These are phyloP conservation scores for Cephalopachus bancanus DNA, from an alignment of 2,797 vertebrate species.

Conservation along the genomic window DNA sequence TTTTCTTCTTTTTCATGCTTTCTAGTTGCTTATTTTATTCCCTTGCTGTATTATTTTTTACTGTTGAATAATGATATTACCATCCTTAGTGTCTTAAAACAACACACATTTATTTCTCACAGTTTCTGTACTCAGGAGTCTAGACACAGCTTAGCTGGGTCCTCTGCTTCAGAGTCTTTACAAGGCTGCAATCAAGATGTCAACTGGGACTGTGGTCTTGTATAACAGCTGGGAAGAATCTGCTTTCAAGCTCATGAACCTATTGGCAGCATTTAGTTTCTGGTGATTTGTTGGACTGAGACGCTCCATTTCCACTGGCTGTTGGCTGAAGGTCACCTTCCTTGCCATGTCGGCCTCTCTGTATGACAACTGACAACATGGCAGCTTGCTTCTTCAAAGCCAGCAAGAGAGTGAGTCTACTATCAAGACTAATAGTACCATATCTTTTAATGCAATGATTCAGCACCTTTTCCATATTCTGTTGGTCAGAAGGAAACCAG, in stretches of 20 bases:
- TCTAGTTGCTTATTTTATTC: background rate
- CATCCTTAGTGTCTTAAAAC: background rate
- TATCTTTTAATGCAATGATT: fast-evolving
- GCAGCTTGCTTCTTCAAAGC: background rate
- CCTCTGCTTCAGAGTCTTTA: background rate
- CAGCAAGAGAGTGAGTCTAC: background rate
- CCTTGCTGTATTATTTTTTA: background rate
- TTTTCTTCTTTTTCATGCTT: background rate
- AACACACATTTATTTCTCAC: background rate
- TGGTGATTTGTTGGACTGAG: background rate
- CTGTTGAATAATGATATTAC: background rate
- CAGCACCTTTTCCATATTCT: fast-evolving
- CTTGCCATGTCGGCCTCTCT: fast-evolving
- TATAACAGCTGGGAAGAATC: background rate
- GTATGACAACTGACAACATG: fast-evolving
- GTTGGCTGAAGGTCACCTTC: background rate
- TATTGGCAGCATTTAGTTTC: background rate
- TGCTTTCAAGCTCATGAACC: fast-evolving
- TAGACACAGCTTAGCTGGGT: too few species aligned
- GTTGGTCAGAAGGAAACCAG: background rate
- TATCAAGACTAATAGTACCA: fast-evolving
- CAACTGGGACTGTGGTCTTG: background rate
- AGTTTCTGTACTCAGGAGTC: background rate
- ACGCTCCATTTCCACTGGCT: background rate
- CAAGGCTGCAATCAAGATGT: fast-evolving